Evolutionary conservation across 2,888 invertebrate species (phyloP), one percentile per base, ranked within the genome.

Genomic region (Coremacera marginata): DNA sequence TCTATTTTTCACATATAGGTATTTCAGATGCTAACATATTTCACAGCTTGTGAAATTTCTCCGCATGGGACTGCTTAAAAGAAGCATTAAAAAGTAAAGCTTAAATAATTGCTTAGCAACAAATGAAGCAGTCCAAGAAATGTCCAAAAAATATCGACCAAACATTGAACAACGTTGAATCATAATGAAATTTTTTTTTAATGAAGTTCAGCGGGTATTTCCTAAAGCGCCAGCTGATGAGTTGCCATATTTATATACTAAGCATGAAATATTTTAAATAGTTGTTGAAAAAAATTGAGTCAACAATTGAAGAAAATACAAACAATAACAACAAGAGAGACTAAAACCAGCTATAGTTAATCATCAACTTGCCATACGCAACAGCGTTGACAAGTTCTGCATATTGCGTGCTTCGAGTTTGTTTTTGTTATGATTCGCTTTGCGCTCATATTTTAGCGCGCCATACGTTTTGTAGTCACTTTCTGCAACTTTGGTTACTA

Each of bases 391-490:
- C 51, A 25, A 5, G n/a, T 31, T 60, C 60, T 60, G 27, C 5
- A 11, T 60, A 27, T 14, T 25, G 34, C 68, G 27, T 16, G 63
- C 27, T 19, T 1, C 14, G 14, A 16, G 4, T 34, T 63, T 63
- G 63, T 63, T 63, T 63, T 63, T 63, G 34, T 63, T 63, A 16
- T 31, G 14, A 7, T 63, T 34, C 8, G n/a, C 19, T 63, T 63
- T 67, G 34, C 3, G 27, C n/a, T n/a, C n/a, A 34, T 9, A n/a
- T 34, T 63, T 63, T 63, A 63, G 19, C 63, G 16, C n/a, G 1
- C n/a, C 27, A 11, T 44, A 11, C 14, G 14, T 14, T 44, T 44
- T 44, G 44, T 14, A 14, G 44, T 14, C 44, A 44, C 44, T 44
- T n/a, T 44, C 14, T 44, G 1, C 14, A 44, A 44, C 44, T 44